Evolutionary conservation across 92 coral and sea anemone species (phyloP), one percentile per base, ranked within the genome.

Genomic region (Anthopleura xanthogrammica): DNA sequence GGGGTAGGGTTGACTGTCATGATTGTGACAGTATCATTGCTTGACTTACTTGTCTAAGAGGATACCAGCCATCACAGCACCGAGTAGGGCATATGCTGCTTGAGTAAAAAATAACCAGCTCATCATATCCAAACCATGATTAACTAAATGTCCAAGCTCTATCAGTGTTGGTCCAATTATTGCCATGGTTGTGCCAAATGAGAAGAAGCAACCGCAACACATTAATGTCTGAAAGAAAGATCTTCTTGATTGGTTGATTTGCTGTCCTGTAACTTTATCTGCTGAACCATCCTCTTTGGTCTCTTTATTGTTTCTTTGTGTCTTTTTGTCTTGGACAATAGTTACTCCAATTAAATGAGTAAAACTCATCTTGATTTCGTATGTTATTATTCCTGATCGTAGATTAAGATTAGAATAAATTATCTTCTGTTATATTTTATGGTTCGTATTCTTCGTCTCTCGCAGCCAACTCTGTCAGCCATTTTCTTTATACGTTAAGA

Each of bases 31-130:
- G 50, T 46, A 29, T 56, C 12, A 70, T 42, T 7, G 55, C 29
- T 50, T 29, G 36, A 54, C 84, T 60, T 85, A 95, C 98, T 95
- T 95, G 97, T 95, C 98, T 46, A 93, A 52, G 10, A 95, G 42
- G 20, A 95, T 91, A 5, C 98, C 98, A 64, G 98, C 93, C 73
- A 92, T 87, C 17, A 93, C 92, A 16, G 98, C 98, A 40, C 98
- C 98, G n/a, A 95, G 75, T 6, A 95, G 76, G 20, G 97, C 93
- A 64, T 90, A 90, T 0, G 94, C 91, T 2, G 98, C 95, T 82
- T 95, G 98, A 11, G 98, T 93, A 43, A 95, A 95, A 43, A 95
- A 93, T 57, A 95, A 23, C 98, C 98, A 93, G 54, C 95, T 93
- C 93, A 95, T 95, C 87, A 93, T 91, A 70, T 95, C 88, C 54